Evolutionary conservation across 1,140 invertebrate species (phyloP).

Genomic region (Macrosteles quadrilineatus): DNA sequence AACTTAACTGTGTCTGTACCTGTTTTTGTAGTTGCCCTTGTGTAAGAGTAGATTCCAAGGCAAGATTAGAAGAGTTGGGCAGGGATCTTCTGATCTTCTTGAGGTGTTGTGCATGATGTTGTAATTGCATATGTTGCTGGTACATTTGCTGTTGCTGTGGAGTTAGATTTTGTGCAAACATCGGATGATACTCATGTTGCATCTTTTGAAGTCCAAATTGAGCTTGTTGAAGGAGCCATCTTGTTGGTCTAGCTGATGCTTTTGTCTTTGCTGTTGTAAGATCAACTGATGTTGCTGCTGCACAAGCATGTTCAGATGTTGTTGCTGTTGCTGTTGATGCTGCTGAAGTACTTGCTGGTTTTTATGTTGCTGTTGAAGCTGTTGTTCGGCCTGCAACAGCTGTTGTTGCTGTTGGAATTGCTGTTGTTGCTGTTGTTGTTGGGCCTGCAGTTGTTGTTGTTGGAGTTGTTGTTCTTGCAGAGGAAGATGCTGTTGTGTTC

Average conservation of each 20-base stretch:
- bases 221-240: constrained; percentile 39
- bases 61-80: constrained; percentile 39
- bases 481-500: constrained; percentile 19
- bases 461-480: constrained; percentile 22
- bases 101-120: constrained; percentile 52
- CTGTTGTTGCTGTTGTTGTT: constrained; percentile 36
- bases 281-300: constrained; percentile 39
- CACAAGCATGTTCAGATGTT: constrained; percentile 30
- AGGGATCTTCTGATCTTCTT: constrained; percentile 51
- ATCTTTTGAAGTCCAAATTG: constrained; percentile 35
- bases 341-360: constrained; percentile 44
- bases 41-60: not conserved
- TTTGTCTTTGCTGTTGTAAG: constrained; percentile 37
- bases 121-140: constrained; percentile 54
- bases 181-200: constrained; percentile 39
- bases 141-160: constrained; percentile 54
- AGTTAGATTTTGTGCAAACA: constrained; percentile 45
- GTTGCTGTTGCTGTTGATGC: constrained; percentile 39
- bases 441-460: constrained; percentile 10
- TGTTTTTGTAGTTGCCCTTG: constrained; percentile 31
- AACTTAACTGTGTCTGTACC: too few relatives aligned
- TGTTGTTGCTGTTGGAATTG: constrained; percentile 9
- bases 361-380: constrained; percentile 39
- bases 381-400: constrained; percentile 36
- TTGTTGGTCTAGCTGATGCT: constrained; percentile 25